A percentile compares a stretch with the other conserved stretches of the same genome.
phyloP scores from a whole-genome alignment of 1,140 invertebrate genomes.

The Schlechtendalia chinensis region DNA sequence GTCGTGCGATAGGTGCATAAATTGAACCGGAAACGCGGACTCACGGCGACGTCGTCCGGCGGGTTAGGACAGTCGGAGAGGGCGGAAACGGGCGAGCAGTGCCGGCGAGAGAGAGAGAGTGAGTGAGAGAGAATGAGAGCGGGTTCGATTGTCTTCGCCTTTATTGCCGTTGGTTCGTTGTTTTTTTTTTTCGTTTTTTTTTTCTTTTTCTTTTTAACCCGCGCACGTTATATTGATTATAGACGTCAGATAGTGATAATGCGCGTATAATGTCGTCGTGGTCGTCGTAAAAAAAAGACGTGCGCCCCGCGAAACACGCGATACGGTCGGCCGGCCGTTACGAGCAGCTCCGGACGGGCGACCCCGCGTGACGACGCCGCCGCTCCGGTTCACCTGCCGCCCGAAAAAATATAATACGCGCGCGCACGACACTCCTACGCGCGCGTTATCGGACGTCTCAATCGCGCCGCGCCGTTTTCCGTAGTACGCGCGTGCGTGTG shows the following conservation, averaged over 20 bases:
- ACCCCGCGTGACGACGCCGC: background rate
- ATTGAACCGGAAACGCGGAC: slow-evolving; percentile 48
- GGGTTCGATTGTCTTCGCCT: slow-evolving; percentile 29
- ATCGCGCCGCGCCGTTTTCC: slow-evolving; percentile 10
- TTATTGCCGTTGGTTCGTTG: background rate
- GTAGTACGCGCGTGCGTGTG: too few species aligned
- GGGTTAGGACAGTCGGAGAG: too few species aligned
- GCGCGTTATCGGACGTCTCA: slow-evolving; percentile 48
- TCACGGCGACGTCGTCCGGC: background rate
- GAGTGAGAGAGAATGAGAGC: too few species aligned
- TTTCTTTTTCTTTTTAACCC: slow-evolving; percentile 36
- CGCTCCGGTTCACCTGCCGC: slow-evolving; percentile 43
- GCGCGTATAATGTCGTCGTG: background rate
- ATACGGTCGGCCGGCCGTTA: background rate
- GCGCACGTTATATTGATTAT: slow-evolving; percentile 30
- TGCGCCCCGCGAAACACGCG: background rate
- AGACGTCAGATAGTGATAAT: slow-evolving; percentile 5
- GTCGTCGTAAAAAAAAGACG: background rate
- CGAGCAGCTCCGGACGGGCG: background rate
- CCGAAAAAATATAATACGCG: slow-evolving; percentile 8
- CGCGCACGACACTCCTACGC: background rate
- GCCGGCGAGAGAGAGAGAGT: too few species aligned
- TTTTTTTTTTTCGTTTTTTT: background rate
- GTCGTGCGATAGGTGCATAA: background rate
- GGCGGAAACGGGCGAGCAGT: background rate